These are phyloP conservation scores for Lacanobia oleracea DNA, from an alignment of 2,888 invertebrate species.

Conservation along the genomic window DNA sequence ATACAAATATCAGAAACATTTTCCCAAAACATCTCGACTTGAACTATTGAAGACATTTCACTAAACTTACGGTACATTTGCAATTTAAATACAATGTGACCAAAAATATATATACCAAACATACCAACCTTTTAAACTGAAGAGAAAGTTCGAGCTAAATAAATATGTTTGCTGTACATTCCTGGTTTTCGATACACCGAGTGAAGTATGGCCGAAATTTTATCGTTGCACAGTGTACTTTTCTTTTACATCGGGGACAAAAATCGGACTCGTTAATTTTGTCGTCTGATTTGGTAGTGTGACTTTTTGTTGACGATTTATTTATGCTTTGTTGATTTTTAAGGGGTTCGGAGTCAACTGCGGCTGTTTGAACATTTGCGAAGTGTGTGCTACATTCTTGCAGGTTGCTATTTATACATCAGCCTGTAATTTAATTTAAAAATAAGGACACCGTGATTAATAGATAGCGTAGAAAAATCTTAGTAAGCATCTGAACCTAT, in stretches of 20 bases:
- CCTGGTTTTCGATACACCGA: constrained; percentile 57
- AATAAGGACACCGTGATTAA: no score
- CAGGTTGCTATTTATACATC: not conserved
- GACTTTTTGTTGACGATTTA: constrained; percentile 53
- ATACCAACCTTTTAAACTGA: constrained; percentile 64
- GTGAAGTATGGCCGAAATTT: constrained; percentile 59
- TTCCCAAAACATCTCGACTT: constrained; percentile 56
- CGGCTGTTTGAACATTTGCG: constrained; percentile 66
- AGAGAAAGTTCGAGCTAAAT: constrained; percentile 69
- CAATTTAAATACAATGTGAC: constrained; percentile 73
- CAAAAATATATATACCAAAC: constrained; percentile 63
- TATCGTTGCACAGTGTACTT: constrained; percentile 54
- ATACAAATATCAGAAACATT: constrained; percentile 10
- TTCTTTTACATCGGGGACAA: constrained; percentile 46
- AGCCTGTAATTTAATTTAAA: no score
- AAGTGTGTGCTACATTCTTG: constrained; percentile 45
- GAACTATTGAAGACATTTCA: constrained; percentile 65
- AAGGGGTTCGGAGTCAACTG: constrained; percentile 47
- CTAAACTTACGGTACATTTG: constrained; percentile 62
- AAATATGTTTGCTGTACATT: constrained; percentile 68
- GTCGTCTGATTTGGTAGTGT: constrained; percentile 59
- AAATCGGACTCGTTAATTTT: constrained; percentile 62
- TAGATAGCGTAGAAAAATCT: no score
- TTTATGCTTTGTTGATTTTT: constrained; percentile 57
- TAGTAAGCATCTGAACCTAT: not conserved